phyloP scores from a whole-genome alignment of 2,797 vertebrate species.

The Hybognathus amarus region DNA sequence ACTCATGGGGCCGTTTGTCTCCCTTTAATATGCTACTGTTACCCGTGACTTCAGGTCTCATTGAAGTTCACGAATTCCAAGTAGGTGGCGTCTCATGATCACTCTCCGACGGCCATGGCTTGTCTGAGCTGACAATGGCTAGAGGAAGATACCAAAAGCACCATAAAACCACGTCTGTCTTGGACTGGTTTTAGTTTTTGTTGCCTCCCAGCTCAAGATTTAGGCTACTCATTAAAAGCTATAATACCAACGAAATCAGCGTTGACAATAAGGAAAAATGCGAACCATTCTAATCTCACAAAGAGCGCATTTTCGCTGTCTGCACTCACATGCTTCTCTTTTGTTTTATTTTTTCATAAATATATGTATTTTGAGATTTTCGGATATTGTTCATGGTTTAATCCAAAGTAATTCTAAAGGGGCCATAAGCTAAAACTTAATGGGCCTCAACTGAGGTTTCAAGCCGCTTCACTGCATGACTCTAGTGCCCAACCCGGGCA shows the following conservation, averaged over 20 bases:
- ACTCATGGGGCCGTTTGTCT: conserved; percentile 31
- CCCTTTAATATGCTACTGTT: conserved; percentile 48
- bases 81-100: conserved; percentile 75
- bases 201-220: conserved; percentile 45
- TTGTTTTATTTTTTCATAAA: neutral
- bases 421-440: conserved; percentile 61
- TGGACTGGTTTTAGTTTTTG: conserved; percentile 40
- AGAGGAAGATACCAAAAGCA: conserved; percentile 72
- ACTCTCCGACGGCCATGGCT: conserved; percentile 66
- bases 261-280: neutral
- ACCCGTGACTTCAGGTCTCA: conserved; percentile 62
- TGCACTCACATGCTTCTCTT: neutral
- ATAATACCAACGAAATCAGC: conserved; percentile 22
- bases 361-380: conserved; percentile 26
- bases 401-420: conserved; percentile 58
- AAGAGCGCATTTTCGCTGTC: neutral
- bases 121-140: conserved; percentile 80
- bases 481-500: conserved; percentile 14
- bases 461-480: conserved; percentile 48
- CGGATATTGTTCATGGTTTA: conserved; percentile 34
- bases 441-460: conserved; percentile 58
- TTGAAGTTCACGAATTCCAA: conserved; percentile 67
- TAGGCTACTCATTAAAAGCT: conserved; percentile 21
- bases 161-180: conserved; percentile 58
- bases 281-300: neutral